phyloP scores from a whole-genome alignment of 1,140 invertebrate species.

The Phenacoccus solenopsis region DNA sequence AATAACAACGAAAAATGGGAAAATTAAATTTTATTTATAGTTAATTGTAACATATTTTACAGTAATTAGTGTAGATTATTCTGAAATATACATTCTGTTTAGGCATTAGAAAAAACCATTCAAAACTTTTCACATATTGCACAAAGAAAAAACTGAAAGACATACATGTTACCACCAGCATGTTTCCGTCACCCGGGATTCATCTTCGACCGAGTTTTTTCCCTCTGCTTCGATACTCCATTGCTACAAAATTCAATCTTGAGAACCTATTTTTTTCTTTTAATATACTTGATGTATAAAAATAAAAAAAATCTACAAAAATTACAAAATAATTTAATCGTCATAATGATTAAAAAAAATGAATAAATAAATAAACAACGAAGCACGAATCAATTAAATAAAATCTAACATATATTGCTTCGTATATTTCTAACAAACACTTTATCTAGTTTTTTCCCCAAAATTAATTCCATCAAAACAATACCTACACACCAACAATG shows the following conservation, averaged over 20 bases:
- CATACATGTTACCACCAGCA: slow-evolving; percentile 1
- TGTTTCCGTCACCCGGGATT: not conserved
- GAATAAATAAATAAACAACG: not conserved
- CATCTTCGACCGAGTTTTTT: not conserved
- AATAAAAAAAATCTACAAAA: slow-evolving; percentile 2
- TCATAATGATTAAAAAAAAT: not conserved
- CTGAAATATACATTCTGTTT: not conserved
- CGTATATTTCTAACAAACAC: not conserved
- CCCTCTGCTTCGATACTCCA: not conserved
- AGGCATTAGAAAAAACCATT: not conserved
- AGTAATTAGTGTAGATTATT: slow-evolving; percentile 3
- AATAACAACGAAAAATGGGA: not conserved
- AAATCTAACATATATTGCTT: slow-evolving; percentile 3
- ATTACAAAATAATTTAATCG: slow-evolving; percentile 3
- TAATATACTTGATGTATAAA: too few relatives aligned
- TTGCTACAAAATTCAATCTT: too few relatives aligned
- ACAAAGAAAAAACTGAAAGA: slow-evolving; percentile 3
- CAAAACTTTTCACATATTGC: not conserved
- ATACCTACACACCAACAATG: not conserved
- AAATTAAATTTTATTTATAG: not conserved
- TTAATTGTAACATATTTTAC: not conserved
- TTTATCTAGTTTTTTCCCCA: not conserved
- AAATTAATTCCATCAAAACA: not conserved
- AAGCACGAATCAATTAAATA: slow-evolving; percentile 1
- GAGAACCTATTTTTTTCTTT: too few relatives aligned